A percentile compares a stretch with the other conserved stretches of the same genome.
These are phyloP conservation scores for Epizoanthus scotinus DNA, from an alignment of 92 coral and sea anemone species.

Conservation along the genomic window DNA sequence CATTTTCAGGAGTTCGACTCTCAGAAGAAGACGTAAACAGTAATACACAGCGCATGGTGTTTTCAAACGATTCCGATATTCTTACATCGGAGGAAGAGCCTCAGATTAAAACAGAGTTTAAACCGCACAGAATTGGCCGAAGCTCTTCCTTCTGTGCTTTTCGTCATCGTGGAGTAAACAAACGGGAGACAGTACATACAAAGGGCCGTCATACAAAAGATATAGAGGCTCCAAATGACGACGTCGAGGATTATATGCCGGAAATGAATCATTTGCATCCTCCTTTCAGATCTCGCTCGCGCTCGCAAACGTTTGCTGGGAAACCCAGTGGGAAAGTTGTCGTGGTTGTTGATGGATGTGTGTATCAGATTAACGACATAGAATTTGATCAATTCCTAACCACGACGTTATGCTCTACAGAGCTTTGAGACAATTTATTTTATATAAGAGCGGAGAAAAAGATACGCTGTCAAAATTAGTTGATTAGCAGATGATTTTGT, in stretches of 20 bases:
- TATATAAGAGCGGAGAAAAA: too few relatives aligned
- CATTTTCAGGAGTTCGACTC: conserved; percentile 1
- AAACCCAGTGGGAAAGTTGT: conserved; percentile 10
- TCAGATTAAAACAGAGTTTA: neutral
- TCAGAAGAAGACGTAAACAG: neutral
- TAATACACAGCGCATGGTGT: neutral
- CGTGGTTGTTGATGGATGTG: conserved; percentile 7
- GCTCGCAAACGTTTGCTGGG: conserved; percentile 11
- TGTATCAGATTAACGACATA: neutral
- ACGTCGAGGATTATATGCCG: conserved; percentile 4
- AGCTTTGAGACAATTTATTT: neutral
- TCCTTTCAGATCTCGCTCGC: conserved; percentile 16
- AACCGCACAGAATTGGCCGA: neutral
- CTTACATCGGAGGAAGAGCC: neutral
- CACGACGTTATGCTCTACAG: conserved; percentile 13
- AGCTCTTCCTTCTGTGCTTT: neutral
- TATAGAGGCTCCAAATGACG: neutral
- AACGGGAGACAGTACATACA: neutral
- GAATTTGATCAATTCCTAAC: neutral
- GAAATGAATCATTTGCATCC: neutral
- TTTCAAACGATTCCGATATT: neutral
- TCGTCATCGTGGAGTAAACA: neutral
- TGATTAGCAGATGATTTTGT: too few relatives aligned
- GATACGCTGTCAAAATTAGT: too few relatives aligned
- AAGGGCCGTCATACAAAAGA: neutral